Base-by-base conservation (phyloP, 1,140 invertebrate genomes). In the Lerema accius region DNA sequence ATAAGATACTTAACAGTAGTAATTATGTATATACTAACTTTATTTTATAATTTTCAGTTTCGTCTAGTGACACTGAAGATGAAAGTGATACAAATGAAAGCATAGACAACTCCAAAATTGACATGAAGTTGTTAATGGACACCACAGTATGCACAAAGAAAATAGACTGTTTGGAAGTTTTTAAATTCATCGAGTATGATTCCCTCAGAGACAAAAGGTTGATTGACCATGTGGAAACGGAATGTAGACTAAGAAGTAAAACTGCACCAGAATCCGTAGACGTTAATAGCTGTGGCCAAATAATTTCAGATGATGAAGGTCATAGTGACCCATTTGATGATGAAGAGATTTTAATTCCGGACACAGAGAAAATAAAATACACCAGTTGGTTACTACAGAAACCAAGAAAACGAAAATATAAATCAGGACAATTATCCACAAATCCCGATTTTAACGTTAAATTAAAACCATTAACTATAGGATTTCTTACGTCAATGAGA, bases 401-500 rank as follows among this genome's bases (percentile, higher is more conserved):
- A 74, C 88, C 85, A n/a, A 76, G 69, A 61, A 70, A 60, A 40
- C 69, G 73, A 19, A 66, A 37, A 4, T 90, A 90, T 39, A 84
- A 82, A 65, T 80, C 85, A 0, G 81, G 87, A 71, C 69, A 80
- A 14, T 45, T 90, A 4, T 89, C 85, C 48, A 89, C 88, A 66
- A 90, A 90, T 67, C 88, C 88, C 2, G 88, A 90, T 72, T 90
- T 89, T 62, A 90, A 90, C 62, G 89, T 84, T 2, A 63, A 82
- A 43, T 69, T 90, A 46, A 89, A 84, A 62, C 71, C 80, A 55
- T 63, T 90, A 35, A 79, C 69, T 0, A 69, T 72, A 4, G 84
- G 79, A 1, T 89, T 88, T 63, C 66, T 82, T 23, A 79, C 61
- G 37, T 78, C 69, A 3, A 66, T 66, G 16, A 69, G 74, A 13